phyloP scores from a whole-genome alignment of 2,888 invertebrate species.

The Icerya purchasi region DNA sequence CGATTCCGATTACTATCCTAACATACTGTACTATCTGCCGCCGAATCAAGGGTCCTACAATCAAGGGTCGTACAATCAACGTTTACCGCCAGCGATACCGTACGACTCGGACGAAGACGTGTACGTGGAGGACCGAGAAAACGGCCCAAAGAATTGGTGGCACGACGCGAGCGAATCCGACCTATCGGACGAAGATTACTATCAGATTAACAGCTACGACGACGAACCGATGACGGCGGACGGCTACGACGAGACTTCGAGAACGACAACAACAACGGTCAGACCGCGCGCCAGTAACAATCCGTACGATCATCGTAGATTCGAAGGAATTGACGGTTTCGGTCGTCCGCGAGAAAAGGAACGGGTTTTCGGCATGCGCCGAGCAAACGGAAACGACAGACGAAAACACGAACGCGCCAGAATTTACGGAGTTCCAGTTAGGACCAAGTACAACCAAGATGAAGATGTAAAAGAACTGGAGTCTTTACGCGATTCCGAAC shows the following conservation, averaged over 20 bases:
- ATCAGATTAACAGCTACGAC: neutral
- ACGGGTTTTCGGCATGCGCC: constrained; percentile 1
- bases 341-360: constrained; percentile 7
- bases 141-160: constrained; percentile 5
- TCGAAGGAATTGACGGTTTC: constrained; percentile 8
- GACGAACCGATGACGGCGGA: neutral
- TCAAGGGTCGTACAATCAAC: too few species aligned
- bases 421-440: constrained; percentile 19
- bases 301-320: neutral
- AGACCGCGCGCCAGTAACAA: too few species aligned
- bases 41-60: neutral
- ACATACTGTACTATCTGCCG: constrained; percentile 10
- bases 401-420: constrained; percentile 27
- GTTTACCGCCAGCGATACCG: neutral
- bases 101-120: constrained; percentile 8
- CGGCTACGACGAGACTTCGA: neutral
- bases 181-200: constrained; percentile 2
- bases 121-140: constrained; percentile 2
- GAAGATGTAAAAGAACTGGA: constrained; percentile 43
- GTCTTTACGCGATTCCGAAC: constrained; percentile 27
- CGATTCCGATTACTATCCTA: constrained; percentile 10
- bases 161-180: constrained; percentile 3
- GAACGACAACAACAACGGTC: neutral
- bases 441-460: constrained; percentile 37
- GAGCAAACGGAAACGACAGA: neutral